These are phyloP conservation scores for Mixornis gularis DNA, from an alignment of 2,113 vertebrate species.

Conservation along the genomic window DNA sequence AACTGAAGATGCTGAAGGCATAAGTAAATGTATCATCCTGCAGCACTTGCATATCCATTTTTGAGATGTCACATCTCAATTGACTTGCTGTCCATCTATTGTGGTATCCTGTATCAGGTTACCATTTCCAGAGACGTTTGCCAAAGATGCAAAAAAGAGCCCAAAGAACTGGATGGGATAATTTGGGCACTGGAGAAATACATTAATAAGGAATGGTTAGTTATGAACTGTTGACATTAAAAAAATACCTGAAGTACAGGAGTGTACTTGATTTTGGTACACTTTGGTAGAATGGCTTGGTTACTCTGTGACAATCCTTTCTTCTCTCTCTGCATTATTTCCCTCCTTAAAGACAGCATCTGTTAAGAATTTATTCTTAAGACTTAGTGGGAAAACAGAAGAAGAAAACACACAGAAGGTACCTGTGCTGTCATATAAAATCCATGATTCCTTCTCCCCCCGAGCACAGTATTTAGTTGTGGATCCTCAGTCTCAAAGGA, in stretches of 20 bases:
- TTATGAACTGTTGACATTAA: not conserved
- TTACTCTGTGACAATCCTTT: not conserved
- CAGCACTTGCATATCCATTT: not conserved
- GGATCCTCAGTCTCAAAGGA: not conserved
- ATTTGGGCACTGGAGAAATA: not conserved
- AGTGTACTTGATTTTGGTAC: not conserved
- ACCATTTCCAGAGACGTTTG: not conserved
- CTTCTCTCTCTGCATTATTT: not conserved
- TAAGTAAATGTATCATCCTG: not conserved
- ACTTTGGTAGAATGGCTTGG: not conserved
- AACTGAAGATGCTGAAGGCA: not conserved
- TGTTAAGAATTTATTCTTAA: not conserved
- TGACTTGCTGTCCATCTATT: not conserved
- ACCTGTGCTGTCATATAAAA: not conserved
- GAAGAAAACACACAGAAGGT: not conserved
- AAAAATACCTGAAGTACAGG: not conserved
- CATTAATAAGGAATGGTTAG: not conserved
- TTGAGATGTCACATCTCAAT: not conserved
- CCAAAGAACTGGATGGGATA: not conserved
- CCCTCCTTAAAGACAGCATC: not conserved
- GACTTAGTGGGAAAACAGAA: not conserved
- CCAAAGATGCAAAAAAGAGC: not conserved
- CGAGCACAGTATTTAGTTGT: not conserved
- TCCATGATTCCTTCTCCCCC: accelerated
- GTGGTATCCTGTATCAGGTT: not conserved